Evolutionary conservation across 2,113 vertebrate genomes (phyloP), one percentile per base, ranked within the genome.

Genomic region (Labeo rohita): DNA sequence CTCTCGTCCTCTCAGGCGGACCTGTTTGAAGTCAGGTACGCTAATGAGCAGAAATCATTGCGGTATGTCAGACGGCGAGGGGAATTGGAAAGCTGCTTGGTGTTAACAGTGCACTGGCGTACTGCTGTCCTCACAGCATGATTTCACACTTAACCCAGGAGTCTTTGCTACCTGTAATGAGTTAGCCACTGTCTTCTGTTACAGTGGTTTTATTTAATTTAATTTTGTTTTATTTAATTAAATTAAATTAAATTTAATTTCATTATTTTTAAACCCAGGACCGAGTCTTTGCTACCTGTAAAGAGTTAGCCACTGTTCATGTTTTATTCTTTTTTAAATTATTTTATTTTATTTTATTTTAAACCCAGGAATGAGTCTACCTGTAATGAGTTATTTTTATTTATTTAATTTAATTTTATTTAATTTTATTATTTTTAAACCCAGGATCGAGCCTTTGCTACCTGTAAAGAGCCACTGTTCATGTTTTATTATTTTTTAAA

Each of bases 11-110:
- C 54, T 79, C 28, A 47, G 39, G 61, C 28, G 10, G 77, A 80
- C 23, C 61, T 28, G 63, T 84, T 75, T 84, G 52, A 84, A 59
- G 52, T 84, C 54, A 74, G 52, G 70, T 63, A 36, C 45, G 11
- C 49, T 85, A 85, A 80, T 80, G 65, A 85, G 75, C 73, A 72
- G 68, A 70, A 72, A 72, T 56, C 18, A 21, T 23, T 11, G 84
- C 18, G 54, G 59, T 63, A 77, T 76, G 56, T 49, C 73, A 34
- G 28, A 43, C 6, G 8, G 39, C 4, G 68, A 72, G 68, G 39
- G 39, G 36, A 18, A 4, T 4, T 6, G 2, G 15, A 72, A 10
- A 70, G 3, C 16, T 21, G 72, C 72, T 18, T 9, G 39, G 18
- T 56, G 76, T 21, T 11, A 6, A 39, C 10, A 8, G 76, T 21